Evolutionary conservation across 2,113 vertebrate genomes (phyloP).

Genomic region (Sorex araneus): DNA sequence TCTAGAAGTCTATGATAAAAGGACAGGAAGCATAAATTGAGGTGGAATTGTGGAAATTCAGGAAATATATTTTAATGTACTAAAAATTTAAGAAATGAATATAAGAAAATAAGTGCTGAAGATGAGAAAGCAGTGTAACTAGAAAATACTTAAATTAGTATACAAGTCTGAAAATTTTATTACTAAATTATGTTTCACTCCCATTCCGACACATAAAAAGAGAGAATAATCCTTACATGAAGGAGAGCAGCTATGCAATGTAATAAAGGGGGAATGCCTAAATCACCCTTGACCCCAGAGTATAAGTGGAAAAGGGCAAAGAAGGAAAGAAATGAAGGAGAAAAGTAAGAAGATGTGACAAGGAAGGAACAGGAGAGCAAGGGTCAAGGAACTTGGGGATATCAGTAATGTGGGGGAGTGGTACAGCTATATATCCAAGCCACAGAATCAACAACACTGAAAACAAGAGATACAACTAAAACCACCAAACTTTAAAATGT

Average conservation of each 20-base stretch:
- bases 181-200: background rate
- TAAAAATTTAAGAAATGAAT: background rate
- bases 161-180: background rate
- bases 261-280: too few species aligned
- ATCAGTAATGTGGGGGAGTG: too few species aligned
- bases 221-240: background rate
- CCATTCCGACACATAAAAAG: background rate
- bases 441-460: too few species aligned
- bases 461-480: too few species aligned
- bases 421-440: too few species aligned
- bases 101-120: background rate
- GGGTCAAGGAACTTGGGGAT: too few species aligned
- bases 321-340: too few species aligned
- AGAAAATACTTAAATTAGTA: background rate
- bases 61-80: background rate
- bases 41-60: background rate
- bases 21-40: conserved; percentile 14
- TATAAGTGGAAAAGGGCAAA: too few species aligned
- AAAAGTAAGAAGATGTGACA: background rate
- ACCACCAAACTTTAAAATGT: too few species aligned
- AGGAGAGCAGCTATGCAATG: too few species aligned
- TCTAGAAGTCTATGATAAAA: conserved; percentile 5
- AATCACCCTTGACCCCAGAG: too few species aligned
- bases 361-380: too few species aligned
- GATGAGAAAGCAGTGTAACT: conserved; percentile 17